A percentile compares a stretch with the other conserved stretches of the same genome.
These are phyloP conservation scores for Nansenia antarctica DNA, from an alignment of 2,113 vertebrate species.

Conservation along the genomic window DNA sequence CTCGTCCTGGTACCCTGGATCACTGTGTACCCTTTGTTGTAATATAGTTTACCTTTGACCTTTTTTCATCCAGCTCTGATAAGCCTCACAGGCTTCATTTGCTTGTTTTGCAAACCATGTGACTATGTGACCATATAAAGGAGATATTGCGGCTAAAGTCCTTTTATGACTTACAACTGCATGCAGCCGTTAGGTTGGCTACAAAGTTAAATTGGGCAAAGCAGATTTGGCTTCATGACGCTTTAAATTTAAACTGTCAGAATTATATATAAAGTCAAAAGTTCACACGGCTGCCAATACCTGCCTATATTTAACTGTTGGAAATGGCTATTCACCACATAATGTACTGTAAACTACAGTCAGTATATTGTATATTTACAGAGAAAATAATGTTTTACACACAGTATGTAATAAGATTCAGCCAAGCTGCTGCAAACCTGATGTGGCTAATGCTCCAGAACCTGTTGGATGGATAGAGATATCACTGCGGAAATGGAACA, in stretches of 20 bases:
- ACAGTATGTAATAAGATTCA: not conserved
- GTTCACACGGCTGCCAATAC: too few relatives aligned
- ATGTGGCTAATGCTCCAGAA: not conserved
- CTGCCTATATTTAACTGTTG: not conserved
- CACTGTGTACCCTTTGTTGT: conserved; percentile 1
- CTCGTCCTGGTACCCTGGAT: not conserved
- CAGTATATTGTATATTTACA: not conserved
- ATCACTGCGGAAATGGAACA: not conserved
- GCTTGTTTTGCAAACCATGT: conserved; percentile 21
- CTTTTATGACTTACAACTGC: not conserved
- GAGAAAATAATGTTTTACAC: not conserved
- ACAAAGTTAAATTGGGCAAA: not conserved
- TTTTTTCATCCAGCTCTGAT: conserved; percentile 25
- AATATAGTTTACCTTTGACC: conserved; percentile 9
- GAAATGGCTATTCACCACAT: too few relatives aligned
- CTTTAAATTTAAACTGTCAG: not conserved
- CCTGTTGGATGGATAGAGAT: not conserved
- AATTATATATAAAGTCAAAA: too few relatives aligned
- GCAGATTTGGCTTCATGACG: not conserved
- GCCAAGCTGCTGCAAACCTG: not conserved
- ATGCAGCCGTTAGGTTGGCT: not conserved
- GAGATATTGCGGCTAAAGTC: not conserved
- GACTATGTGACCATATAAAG: conserved; percentile 16
- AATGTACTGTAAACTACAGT: too few relatives aligned
- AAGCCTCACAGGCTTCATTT: conserved; percentile 16